These are phyloP conservation scores for Telenomus remus DNA, from an alignment of 1,140 invertebrate species.

Conservation along the genomic window DNA sequence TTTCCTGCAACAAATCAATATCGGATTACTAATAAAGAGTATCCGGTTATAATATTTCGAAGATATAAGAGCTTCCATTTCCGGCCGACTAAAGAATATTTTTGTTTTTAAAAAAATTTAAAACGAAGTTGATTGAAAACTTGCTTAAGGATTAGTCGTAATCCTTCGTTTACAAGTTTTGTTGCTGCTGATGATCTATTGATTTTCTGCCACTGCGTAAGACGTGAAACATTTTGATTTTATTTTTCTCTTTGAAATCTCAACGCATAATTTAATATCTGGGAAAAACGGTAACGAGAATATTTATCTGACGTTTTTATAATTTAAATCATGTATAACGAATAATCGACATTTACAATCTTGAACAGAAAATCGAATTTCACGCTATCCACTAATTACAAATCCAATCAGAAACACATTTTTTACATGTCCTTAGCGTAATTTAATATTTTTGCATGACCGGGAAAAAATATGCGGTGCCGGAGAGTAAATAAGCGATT, in stretches of 20 bases:
- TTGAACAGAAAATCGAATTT: constrained; percentile 36
- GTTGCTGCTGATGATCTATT: no score
- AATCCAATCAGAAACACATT: constrained; percentile 36
- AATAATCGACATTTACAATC: constrained; percentile 39
- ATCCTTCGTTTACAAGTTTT: no score
- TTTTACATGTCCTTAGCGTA: constrained; percentile 9
- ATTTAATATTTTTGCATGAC: constrained; percentile 14
- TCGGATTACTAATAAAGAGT: background rate
- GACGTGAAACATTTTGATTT: no score
- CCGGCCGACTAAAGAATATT: no score
- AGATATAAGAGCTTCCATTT: no score
- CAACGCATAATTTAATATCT: no score
- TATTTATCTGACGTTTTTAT: constrained; percentile 36
- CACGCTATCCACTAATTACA: constrained; percentile 37
- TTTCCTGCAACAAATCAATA: background rate
- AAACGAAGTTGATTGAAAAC: no score
- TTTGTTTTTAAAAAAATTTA: no score
- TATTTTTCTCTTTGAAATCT: background rate
- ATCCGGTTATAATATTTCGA: no score
- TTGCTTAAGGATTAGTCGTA: no score
- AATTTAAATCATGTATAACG: constrained; percentile 48
- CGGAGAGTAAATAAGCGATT: constrained; percentile 6
- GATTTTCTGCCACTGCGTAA: no score
- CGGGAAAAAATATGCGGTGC: background rate
- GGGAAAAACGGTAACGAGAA: constrained; percentile 22